A percentile compares a stretch with the other conserved stretches of the same genome.
These are phyloP conservation scores for Scomber scombrus DNA, from an alignment of 2,113 vertebrate genomes.

Conservation along the genomic window DNA sequence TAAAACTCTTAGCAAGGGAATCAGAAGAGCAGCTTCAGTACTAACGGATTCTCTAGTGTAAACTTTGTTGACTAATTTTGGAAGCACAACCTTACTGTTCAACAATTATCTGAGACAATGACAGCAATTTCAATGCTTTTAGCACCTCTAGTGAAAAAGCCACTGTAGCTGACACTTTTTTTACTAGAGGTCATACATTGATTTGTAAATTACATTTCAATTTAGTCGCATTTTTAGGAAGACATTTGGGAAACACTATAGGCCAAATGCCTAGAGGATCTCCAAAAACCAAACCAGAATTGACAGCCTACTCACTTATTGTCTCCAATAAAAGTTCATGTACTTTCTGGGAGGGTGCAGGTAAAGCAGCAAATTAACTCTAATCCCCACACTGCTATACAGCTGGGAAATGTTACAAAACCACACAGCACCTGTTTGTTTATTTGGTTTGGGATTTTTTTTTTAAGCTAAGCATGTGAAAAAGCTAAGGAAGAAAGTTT, in stretches of 20 bases:
- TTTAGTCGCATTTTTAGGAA: background rate
- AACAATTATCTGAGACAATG: no score
- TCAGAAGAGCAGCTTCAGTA: background rate
- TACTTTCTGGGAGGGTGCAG: background rate
- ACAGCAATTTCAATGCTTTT: no score
- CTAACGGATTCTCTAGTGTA: no score
- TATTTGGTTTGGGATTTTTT: no score
- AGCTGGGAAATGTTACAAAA: no score
- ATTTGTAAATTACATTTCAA: slow-evolving; percentile 29
- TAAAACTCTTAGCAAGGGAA: background rate
- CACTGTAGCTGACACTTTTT: background rate
- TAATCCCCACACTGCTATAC: no score
- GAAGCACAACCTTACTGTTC: no score
- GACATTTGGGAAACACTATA: background rate
- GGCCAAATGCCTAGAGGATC: background rate
- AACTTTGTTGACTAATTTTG: no score
- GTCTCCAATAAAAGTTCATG: background rate
- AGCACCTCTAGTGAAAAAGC: background rate
- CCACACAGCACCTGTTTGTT: no score
- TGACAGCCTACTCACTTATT: background rate
- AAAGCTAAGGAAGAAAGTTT: background rate
- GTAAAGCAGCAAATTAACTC: no score
- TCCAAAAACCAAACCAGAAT: background rate
- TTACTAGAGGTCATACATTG: background rate
- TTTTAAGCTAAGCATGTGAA: background rate